Evolutionary conservation across 1,140 invertebrate genomes (phyloP).

Genomic region (Ostrea denselamellosa): DNA sequence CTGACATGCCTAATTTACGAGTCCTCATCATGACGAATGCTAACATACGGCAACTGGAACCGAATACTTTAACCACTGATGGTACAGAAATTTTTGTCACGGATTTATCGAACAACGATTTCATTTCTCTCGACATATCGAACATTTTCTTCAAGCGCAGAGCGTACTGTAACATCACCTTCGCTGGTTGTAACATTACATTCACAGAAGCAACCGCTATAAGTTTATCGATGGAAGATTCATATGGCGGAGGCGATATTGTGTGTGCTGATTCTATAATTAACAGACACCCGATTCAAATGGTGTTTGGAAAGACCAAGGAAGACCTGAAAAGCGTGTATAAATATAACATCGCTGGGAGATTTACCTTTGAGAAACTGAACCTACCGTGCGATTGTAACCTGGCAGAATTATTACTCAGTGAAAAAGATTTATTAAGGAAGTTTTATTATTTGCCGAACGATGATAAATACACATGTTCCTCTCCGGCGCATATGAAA

Average conservation of each 20-base stretch:
- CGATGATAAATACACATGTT: background rate
- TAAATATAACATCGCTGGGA: background rate
- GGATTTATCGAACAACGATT: background rate
- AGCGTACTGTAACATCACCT: background rate
- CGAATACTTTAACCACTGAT: background rate
- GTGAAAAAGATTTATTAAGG: background rate
- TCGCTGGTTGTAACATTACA: background rate
- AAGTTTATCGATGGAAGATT: background rate
- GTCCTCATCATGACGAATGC: background rate
- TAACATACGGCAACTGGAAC: background rate
- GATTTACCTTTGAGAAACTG: background rate
- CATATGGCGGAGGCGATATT: background rate
- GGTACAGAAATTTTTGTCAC: background rate
- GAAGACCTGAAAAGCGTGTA: background rate
- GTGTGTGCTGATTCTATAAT: background rate
- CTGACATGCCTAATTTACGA: constrained; percentile 14
- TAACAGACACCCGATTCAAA: background rate
- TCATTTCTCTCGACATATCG: background rate
- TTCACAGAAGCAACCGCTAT: background rate
- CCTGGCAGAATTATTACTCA: background rate
- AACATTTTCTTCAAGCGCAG: background rate
- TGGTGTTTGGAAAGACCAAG: background rate
- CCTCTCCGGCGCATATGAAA: background rate
- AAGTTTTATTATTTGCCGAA: background rate
- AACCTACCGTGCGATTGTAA: background rate